Base-by-base conservation (phyloP, 2,888 invertebrate species). In the Philopedon plagiatum region DNA sequence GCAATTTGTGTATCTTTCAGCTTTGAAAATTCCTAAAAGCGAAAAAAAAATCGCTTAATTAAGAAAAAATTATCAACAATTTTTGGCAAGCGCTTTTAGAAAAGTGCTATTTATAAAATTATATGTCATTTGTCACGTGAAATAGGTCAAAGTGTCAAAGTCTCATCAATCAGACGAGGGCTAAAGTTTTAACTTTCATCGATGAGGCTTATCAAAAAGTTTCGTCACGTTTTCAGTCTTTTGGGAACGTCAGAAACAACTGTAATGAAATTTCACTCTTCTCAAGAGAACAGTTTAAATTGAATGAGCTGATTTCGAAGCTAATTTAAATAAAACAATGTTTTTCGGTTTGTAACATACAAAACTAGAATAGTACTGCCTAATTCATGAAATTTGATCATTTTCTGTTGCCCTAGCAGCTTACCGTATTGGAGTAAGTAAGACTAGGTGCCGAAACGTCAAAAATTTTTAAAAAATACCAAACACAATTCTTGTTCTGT, bases 131-230 rank as follows among this genome's bases (percentile, higher is more conserved):
- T 29, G 15, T 15, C 15, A 9, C 8, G 13, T 9, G 18, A 54
- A 54, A 54, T 23, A 54, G 51, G 51, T 29, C 51, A 54, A 54
- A 54, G 26, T 54, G 51, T 13, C 51, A 54, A 54, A 54, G 15
- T 32, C 15, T 54, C 29, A 29, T 54, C 51, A 29, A 29, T 54
- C 51, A 9, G n/a, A 29, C 23, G 18, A 29, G 51, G 51, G 51
- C 29, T 15, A 29, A 29, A 29, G 15, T 54, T 54, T 54, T 54
- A 15, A 18, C 51, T 29, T 54, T n/a, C 29, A 1, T 9, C 51
- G 9, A 29, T 54, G 13, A 29, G 29, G 29, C 15, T 54, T 32
- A 54, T 54, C 29, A 18, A 18, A 29, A 54, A 54, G 29, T 54
- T 54, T 54, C 18, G 29, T 54, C 29, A 54, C 51, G 29, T 54